Percentiles rank a stretch among this genome's conserved stretches.
Evolutionary conservation across 2,888 invertebrate genomes (phyloP).

Genomic region (Oscheius sp.): DNA sequence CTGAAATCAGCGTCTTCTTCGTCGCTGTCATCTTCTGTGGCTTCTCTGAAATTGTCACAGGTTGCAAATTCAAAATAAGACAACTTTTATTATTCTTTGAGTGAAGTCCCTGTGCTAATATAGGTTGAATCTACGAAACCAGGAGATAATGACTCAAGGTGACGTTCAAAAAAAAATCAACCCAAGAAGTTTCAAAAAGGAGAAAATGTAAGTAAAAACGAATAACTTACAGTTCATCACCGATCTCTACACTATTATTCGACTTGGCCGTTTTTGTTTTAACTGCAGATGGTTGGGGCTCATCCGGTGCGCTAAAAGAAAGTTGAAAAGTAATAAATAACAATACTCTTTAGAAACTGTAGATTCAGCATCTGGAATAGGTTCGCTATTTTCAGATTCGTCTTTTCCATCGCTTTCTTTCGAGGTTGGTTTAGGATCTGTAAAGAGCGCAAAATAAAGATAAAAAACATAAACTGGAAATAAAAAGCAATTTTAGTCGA

Average conservation of each 20-base stretch:
- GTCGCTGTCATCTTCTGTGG: conserved; percentile 26
- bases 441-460: neutral
- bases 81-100: neutral
- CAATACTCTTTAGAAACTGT: neutral
- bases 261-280: neutral
- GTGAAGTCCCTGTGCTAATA: conserved; percentile 3
- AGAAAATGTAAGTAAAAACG: neutral
- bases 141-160: neutral
- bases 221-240: neutral
- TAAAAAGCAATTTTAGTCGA: too few relatives aligned
- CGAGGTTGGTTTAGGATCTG: conserved; percentile 7
- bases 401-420: neutral
- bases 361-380: conserved; percentile 38
- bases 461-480: neutral
- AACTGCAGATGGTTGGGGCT: neutral
- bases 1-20: conserved; percentile 51
- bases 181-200: neutral
- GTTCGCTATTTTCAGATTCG: conserved; percentile 26
- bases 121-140: conserved; percentile 9
- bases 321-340: neutral
- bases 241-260: neutral
- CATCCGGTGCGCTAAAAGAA: neutral
- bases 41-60: neutral
- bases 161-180: neutral
- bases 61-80: conserved; percentile 5